Evolutionary conservation across 1,140 invertebrate species (phyloP), one percentile per base, ranked within the genome.

Genomic region (Anagrus nilaparvatae): DNA sequence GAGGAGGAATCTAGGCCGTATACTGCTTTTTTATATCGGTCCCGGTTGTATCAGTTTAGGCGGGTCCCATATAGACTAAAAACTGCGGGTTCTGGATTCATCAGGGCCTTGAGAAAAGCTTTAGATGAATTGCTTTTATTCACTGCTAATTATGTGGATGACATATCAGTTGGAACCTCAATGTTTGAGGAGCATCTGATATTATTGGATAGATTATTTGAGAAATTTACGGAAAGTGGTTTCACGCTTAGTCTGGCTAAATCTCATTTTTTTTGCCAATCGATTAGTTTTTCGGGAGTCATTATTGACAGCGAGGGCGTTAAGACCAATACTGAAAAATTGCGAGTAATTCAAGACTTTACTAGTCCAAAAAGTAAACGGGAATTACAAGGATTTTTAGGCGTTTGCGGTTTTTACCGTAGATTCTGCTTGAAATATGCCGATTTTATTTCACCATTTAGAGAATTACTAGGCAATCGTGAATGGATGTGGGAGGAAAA

Each of bases 261-360:
- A 23, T 47, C 40, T 19, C n/a, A n/a, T n/a, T n/a, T n/a, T n/a
- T n/a, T n/a, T n/a, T n/a, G n/a, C n/a, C n/a, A n/a, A n/a, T n/a
- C n/a, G n/a, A n/a, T n/a, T n/a, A n/a, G n/a, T n/a, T 63, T 54
- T 40, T 43, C 60, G 5, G 59, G 59, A 14, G 50, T 50, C 29
- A 43, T 54, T 4, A 34, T 63, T 9, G 39, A 42, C 10, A 14
- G 19, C 5, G 32, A 50, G 1, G 68, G 65, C 5, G 38, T 50
- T 13, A 28, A 36, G 34, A 53, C 60, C 6, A 45, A 60, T 45
- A 35, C 51, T 1, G 50, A 54, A 17, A 62, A 61, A 40, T 44
- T 65, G 0, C 18, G 39, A 5, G 50, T 45, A 3, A 50, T 71
- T 12, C 12, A 37, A 35, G 38, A 61, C 3, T 67, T 61, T 49